phyloP scores from a whole-genome alignment of 2,113 vertebrate genomes.

The Rhizomys pruinosus region DNA sequence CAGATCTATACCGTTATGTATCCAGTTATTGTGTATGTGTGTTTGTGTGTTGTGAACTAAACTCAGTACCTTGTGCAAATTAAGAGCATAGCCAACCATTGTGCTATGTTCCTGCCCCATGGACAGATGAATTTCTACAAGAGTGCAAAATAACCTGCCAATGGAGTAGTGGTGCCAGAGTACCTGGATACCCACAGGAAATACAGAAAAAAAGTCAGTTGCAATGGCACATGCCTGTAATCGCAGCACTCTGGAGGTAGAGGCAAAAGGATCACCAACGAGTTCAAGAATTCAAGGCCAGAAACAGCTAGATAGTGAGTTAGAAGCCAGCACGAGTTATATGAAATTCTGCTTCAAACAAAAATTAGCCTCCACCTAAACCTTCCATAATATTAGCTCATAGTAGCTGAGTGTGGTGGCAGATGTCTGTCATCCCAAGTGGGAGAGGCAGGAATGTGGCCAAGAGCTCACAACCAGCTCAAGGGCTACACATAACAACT shows the following conservation, averaged over 20 bases:
- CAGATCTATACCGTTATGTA: not conserved
- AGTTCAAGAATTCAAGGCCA: not conserved
- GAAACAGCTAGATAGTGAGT: not conserved
- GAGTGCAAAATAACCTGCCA: not conserved
- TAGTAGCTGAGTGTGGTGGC: not conserved
- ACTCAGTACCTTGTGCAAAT: not conserved
- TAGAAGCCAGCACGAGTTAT: not conserved
- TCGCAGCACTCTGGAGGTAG: not conserved
- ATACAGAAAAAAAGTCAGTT: not conserved
- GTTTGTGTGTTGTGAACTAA: not conserved
- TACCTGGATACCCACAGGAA: not conserved
- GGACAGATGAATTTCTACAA: not conserved
- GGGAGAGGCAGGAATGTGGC: not conserved
- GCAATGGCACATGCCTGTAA: not conserved
- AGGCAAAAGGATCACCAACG: not conserved
- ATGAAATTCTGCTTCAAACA: not conserved
- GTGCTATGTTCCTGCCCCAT: not conserved
- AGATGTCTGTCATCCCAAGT: not conserved
- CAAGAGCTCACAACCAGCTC: not conserved
- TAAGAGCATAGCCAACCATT: not conserved
- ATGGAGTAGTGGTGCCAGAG: not conserved
- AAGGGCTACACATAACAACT: not conserved
- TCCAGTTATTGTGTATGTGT: not conserved
- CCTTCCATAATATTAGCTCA: slow-evolving; percentile 18
- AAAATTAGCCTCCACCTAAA: not conserved